phyloP scores from a whole-genome alignment of 2,797 vertebrate genomes.

The Sternotherus odoratus region DNA sequence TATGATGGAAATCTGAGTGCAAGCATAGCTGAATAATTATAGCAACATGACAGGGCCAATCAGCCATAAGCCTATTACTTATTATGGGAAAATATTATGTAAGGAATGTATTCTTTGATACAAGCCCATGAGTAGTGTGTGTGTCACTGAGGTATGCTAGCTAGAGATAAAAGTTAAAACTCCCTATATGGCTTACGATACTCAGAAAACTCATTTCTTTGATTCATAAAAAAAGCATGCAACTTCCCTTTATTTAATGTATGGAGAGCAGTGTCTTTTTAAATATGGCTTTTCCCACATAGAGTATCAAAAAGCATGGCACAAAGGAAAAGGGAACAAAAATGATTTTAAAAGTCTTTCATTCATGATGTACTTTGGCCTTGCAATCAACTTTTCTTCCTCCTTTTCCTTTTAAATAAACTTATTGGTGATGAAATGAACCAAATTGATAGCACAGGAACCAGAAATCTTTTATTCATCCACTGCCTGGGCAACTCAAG shows the following conservation, averaged over 20 bases:
- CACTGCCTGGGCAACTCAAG: neutral
- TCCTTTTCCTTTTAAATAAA: neutral
- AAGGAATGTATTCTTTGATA: neutral
- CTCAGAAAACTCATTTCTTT: fast-evolving
- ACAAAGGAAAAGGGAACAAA: neutral
- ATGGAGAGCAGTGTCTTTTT: neutral
- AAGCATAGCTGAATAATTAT: neutral
- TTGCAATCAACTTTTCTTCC: neutral
- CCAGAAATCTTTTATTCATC: neutral
- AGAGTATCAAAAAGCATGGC: neutral
- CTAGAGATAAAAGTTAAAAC: neutral
- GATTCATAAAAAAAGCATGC: neutral
- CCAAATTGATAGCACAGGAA: neutral
- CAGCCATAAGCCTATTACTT: neutral
- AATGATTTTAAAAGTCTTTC: neutral
- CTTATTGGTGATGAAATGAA: constrained; percentile 20
- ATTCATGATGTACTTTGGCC: neutral
- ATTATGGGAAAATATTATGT: neutral
- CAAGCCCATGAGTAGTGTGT: neutral
- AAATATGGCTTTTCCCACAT: neutral
- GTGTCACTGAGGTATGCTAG: neutral
- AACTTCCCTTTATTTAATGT: neutral
- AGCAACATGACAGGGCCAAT: neutral
- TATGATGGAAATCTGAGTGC: neutral
- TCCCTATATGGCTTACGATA: neutral